These are phyloP conservation scores for Xyrauchen texanus DNA, from an alignment of 2,113 vertebrate genomes.

Conservation along the genomic window DNA sequence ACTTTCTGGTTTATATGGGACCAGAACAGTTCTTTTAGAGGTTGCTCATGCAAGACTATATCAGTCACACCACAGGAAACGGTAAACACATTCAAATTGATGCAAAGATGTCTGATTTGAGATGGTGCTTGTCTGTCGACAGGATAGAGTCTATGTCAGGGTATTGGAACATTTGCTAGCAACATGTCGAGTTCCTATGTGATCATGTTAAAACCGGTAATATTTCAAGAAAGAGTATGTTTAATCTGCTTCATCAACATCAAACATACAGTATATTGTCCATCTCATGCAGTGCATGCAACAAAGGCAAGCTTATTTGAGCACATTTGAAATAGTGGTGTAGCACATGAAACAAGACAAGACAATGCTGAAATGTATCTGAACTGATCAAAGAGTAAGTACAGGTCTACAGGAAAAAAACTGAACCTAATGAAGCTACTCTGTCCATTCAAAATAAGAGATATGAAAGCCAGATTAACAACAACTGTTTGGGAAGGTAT, in stretches of 20 bases:
- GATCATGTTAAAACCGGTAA: too few species aligned
- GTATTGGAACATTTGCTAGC: too few species aligned
- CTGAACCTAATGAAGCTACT: background rate
- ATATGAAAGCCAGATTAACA: background rate
- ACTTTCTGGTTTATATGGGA: too few species aligned
- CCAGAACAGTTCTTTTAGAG: too few species aligned
- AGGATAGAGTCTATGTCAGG: too few species aligned
- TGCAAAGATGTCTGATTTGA: too few species aligned
- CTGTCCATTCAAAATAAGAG: background rate
- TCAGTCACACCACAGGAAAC: too few species aligned
- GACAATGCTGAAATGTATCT: background rate
- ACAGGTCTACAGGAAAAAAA: background rate
- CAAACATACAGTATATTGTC: background rate
- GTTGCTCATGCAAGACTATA: too few species aligned
- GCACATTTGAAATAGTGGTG: background rate
- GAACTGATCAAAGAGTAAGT: slow-evolving; percentile 9
- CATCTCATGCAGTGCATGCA: background rate
- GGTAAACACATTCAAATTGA: background rate
- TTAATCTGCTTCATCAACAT: background rate
- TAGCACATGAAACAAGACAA: slow-evolving; percentile 10
- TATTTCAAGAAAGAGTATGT: too few species aligned
- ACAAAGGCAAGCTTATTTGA: background rate
- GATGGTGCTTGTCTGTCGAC: too few species aligned
- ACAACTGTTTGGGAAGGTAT: slow-evolving; percentile 8
- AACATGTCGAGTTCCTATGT: too few species aligned